A percentile compares a stretch with the other conserved stretches of the same genome.
Conservation (phyloP, 2,888 invertebrate species). For the Neoaliturus tenellus region DNA sequence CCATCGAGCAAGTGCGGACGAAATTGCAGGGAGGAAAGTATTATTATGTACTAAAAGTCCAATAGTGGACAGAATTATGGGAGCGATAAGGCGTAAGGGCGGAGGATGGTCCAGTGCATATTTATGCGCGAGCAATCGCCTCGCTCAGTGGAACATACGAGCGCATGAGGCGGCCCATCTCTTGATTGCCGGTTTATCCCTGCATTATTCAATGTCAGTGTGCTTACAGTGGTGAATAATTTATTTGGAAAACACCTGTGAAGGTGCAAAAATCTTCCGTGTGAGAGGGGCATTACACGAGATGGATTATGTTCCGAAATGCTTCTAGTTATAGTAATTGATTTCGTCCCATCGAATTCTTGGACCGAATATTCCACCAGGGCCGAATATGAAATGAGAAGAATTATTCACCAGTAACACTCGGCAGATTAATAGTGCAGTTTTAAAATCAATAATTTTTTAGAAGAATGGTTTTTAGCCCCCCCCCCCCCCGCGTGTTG, state of each 20-base stretch:
- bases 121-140: conserved; percentile 8
- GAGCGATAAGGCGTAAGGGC: conserved; percentile 36
- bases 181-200: conserved; percentile 24
- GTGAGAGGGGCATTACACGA: no score
- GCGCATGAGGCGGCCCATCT: conserved; percentile 35
- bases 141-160: conserved; percentile 26
- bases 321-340: no score
- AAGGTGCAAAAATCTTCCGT: neutral
- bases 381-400: no score
- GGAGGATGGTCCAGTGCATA: conserved; percentile 43
- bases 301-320: no score
- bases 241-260: neutral
- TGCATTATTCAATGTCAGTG: conserved; percentile 30
- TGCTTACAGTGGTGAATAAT: conserved; percentile 21
- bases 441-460: no score
- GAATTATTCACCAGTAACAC: no score
- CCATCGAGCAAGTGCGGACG: neutral
- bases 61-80: conserved; percentile 12
- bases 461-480: no score
- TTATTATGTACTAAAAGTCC: conserved; percentile 41
- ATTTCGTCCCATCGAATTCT: no score
- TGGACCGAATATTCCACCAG: no score
- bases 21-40: conserved; percentile 15
- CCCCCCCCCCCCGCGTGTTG: no score
- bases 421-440: no score